Evolutionary conservation across 2,888 invertebrate species (phyloP).

Genomic region (Perithous albicinctus): DNA sequence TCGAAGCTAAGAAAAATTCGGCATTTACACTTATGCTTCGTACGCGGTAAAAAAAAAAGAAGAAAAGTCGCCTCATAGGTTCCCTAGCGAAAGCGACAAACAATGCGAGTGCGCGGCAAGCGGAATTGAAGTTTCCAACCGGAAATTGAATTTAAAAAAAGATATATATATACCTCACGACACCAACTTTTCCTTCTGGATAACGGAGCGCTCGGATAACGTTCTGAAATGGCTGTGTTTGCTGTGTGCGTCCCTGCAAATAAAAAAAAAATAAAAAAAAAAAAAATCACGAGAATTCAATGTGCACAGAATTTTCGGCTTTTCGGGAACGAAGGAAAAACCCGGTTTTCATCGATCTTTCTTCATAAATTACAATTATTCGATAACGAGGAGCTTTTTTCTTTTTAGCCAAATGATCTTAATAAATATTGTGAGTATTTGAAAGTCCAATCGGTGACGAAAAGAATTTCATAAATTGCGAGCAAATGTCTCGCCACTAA

Average conservation of each 20-base stretch:
- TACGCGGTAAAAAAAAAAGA: background rate
- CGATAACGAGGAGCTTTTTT: conserved; percentile 32
- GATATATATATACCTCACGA: conserved; percentile 19
- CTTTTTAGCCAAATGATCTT: conserved; percentile 9
- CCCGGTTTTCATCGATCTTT: conserved; percentile 20
- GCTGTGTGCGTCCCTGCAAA: conserved; percentile 27
- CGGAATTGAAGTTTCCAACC: conserved; percentile 9
- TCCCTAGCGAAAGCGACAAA: background rate
- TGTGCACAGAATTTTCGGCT: conserved; percentile 40
- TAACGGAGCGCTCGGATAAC: conserved; percentile 28
- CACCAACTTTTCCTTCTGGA: conserved; percentile 35
- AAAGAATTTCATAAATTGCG: background rate
- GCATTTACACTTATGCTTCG: conserved; percentile 17
- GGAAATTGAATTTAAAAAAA: background rate
- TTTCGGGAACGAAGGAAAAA: conserved; percentile 16
- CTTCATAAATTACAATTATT: conserved; percentile 42
- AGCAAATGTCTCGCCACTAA: background rate
- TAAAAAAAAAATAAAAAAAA: conserved; percentile 12
- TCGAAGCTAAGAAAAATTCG: background rate
- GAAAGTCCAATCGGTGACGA: background rate
- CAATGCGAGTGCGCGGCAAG: background rate
- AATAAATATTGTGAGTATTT: background rate
- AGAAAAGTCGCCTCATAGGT: too few relatives aligned
- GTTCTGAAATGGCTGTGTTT: conserved; percentile 37
- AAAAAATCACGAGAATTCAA: conserved; percentile 5